phyloP scores from a whole-genome alignment of 2,888 invertebrate genomes.

The Aporophyla lueneburgensis region DNA sequence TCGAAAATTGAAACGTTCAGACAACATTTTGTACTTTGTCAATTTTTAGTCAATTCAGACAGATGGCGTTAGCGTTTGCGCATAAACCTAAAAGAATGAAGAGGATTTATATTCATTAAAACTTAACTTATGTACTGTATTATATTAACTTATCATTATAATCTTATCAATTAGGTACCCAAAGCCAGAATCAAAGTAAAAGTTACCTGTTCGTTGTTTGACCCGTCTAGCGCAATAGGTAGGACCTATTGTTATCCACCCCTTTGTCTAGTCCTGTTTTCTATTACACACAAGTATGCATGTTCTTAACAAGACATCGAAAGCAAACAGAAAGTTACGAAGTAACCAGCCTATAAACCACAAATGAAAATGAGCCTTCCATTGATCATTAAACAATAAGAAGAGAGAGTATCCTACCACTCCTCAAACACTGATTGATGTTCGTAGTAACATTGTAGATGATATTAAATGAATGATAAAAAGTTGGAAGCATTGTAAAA shows the following conservation, averaged over 20 bases:
- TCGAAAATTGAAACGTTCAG: background rate
- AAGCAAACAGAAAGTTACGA: conserved; percentile 6
- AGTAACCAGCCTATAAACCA: background rate
- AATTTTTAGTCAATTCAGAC: background rate
- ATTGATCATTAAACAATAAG: background rate
- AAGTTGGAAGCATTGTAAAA: background rate
- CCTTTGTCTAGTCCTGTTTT: background rate
- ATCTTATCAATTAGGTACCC: background rate
- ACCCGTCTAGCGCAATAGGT: background rate
- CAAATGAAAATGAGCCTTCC: background rate
- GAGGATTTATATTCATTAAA: too few relatives aligned
- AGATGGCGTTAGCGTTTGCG: background rate
- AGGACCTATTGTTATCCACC: background rate
- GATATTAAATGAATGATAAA: background rate
- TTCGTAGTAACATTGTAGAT: background rate
- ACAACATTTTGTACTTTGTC: background rate
- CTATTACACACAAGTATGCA: background rate
- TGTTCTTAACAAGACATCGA: conserved; percentile 1
- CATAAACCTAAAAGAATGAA: background rate
- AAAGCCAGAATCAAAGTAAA: background rate
- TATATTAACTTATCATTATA: background rate
- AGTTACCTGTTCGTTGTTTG: background rate
- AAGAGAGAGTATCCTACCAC: background rate
- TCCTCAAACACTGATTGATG: background rate
- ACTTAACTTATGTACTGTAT: background rate